Evolutionary conservation across 2,113 vertebrate genomes (phyloP).

Genomic region (Osmerus eperlanus): DNA sequence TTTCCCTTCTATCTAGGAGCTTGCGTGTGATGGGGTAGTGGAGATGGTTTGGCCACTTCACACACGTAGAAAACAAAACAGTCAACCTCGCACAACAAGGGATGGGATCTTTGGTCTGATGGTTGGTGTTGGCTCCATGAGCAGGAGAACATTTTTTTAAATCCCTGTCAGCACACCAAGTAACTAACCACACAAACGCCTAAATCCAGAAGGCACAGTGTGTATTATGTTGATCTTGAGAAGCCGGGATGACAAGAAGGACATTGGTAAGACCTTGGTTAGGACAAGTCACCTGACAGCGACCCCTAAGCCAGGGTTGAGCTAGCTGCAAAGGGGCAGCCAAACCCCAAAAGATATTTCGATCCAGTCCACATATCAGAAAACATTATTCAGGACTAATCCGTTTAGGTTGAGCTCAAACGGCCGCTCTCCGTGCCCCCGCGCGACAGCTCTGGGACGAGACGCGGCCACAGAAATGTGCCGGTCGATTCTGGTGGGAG

Average conservation of each 20-base stretch:
- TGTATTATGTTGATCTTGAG: neutral
- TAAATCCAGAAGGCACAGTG: neutral
- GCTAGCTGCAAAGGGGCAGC: neutral
- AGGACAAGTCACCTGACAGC: neutral
- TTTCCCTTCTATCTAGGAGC: neutral
- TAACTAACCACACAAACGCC: neutral
- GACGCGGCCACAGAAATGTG: constrained; percentile 14
- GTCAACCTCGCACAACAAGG: too few species aligned
- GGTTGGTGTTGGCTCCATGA: too few species aligned
- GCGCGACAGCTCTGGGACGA: neutral
- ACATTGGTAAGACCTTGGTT: neutral
- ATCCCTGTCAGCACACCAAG: too few species aligned
- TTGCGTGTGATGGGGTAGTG: neutral
- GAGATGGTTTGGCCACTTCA: neutral
- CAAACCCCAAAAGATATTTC: constrained; percentile 26
- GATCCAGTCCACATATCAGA: neutral
- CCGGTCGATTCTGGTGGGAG: neutral
- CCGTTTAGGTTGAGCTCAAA: constrained; percentile 20
- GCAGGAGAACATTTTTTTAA: too few species aligned
- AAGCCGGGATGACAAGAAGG: neutral
- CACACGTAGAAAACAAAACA: too few species aligned
- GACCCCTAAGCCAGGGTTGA: neutral
- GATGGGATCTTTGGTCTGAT: too few species aligned
- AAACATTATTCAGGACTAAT: constrained; percentile 20
- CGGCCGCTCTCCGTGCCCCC: constrained; percentile 9